Base-by-base conservation (phyloP, 2,888 invertebrate species). In the Autographa pulchrina region DNA sequence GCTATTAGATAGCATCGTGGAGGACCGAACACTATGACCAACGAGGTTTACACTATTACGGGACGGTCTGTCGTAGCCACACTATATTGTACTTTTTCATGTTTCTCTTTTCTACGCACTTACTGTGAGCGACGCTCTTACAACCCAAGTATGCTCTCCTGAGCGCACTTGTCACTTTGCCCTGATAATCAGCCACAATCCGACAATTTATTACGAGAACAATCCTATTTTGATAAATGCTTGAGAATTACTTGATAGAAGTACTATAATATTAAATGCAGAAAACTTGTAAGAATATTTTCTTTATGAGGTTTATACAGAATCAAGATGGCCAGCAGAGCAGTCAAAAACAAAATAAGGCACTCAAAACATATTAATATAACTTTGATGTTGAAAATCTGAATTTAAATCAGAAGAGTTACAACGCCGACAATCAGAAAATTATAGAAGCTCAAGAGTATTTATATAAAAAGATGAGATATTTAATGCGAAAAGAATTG, bases 121-220 rank as follows among this genome's bases (percentile, higher is more conserved):
- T 96, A 96, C 96, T 96, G 96, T 95, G 96, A 89, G 96, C 96
- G 90, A 94, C 92, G 91, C 91, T 92, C 93, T 96, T 96, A 96
- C 95, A 96, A 95, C 95, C 94, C 92, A 96, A 96, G 93, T 96
- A 96, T 81, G 95, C 96, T 87, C 95, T 92, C 92, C 96, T 93
- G 85, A 96, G 92, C 88, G 96, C 96, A 87, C 91, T 92, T 88
- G 94, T 94, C 93, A 96, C 94, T 94, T 93, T 96, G 90, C 96
- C 96, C 96, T 96, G 95, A 94, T 85, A 84, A 87, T 81, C 88
- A 91, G 86, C 81, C 82, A 85, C 82, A 87, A 82, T 80, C 80
- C 81, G 79, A 80, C 60, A 78, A 13, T 86, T 87, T 86, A 87
- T 81, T 79, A 78, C 13, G 2, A 9, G 32, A 71, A 14, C 67